Evolutionary conservation across 2,113 vertebrate species (phyloP), one percentile per base, ranked within the genome.

Genomic region (Lucifuga dentata): DNA sequence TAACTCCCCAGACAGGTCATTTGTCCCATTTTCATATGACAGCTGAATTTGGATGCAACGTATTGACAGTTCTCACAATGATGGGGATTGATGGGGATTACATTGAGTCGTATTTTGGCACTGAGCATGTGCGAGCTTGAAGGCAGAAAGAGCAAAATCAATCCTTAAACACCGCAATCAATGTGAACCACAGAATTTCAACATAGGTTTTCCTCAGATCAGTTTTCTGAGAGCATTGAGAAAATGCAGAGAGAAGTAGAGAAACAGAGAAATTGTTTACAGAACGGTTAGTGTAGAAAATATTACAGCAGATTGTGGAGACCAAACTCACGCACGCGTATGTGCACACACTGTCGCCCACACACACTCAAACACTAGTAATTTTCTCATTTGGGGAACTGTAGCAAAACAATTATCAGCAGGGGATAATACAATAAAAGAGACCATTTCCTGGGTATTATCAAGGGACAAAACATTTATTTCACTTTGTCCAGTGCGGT

Each of bases 351-450:
- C 21, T 50, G 15, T 58, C 61, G 15, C 73, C 51, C 67, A 77
- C 75, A 60, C 75, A 72, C 65, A 62, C 48, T 26, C 2, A 8
- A 62, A 63, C 46, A 33, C 67, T 67, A 45, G 53, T 87, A 74
- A 81, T 87, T 86, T 86, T 49, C 77, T 84, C 65, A 85, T 87
- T 81, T 80, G 45, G 75, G 58, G 73, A 24, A 69, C 70, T 2
- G 33, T 59, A 50, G 78, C 66, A 66, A 83, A 90, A 72, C 77
- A 88, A 81, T 86, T 86, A 82, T 85, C 64, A 76, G 63, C 58
- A 57, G 38, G 52, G 63, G 58, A 68, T 83, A 81, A 83, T 77
- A 60, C 79, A 85, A 80, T 81, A 86, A 85, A 73, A 53, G 33
- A 81, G 46, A 62, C 56, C 48, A 74, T 83, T 83, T 85, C 64